Base-by-base conservation (phyloP, 53 echinoderm and acorn worm species). In the Apostichopus leukothele region DNA sequence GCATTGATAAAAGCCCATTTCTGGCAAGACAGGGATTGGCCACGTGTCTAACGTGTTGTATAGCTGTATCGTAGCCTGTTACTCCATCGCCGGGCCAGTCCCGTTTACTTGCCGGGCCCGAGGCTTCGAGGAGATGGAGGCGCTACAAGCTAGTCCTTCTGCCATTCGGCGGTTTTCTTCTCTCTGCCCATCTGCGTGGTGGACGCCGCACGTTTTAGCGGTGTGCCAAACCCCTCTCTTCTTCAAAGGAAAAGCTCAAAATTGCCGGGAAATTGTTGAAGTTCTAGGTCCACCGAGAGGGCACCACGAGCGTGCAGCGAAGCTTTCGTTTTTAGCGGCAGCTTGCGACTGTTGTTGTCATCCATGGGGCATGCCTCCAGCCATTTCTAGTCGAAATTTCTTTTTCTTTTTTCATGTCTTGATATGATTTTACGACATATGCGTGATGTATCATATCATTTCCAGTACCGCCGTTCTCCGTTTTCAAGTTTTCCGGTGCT, bases 1-100 rank as follows among this genome's bases (percentile, higher is more conserved):
- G 85, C 85, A 85, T 85, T 60, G 85, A 85, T 85, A 85, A 85
- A 85, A 85, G 85, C 85, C 67, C 85, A 67, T 85, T 67, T 85
- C 85, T 85, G 85, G 67, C 66, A 85, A 85, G 85, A 67, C 50
- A 85, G 85, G 85, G 85, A 63, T 16, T 66, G 63, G 85, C 85
- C 85, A 85, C 85, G 85, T 85, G 85, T 11, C 85, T 85, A 51
- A 63, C 85, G 67, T 67, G 67, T 67, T 51, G 85, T 67, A 66
- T 67, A 23, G 66, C 85, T 67, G 27, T 85, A 67, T 85, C 85
- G 66, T 10, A 85, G 85, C 39, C 50, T 53, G 21, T 81, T 59
- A 81, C 81, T 51, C 55, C 59, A 81, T 81, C 54, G 81, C 81
- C 81, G 81, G 81, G 77, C 77, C 77, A 20, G 57, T 21, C 83